Base-by-base conservation (phyloP, 2,888 invertebrate species). In the Brachypterus glaber region DNA sequence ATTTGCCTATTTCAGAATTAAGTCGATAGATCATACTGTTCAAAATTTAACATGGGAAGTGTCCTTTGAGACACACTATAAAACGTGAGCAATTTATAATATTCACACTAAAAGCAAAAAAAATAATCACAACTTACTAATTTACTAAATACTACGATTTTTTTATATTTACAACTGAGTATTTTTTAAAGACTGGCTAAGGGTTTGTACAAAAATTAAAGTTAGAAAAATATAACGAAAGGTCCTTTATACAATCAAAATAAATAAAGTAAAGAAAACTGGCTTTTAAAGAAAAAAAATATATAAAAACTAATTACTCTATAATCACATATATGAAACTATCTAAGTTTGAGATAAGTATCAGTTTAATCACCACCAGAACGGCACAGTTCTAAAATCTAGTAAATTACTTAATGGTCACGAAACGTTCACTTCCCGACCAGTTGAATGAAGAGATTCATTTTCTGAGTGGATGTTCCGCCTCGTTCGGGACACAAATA, bases 401-500 rank as follows among this genome's bases (percentile, higher is more conserved):
- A 61, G 47, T 40, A 57, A 48, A 44, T 58, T 55, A 43, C 50
- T 57, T 51, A 59, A 51, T 45, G 62, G 65, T 66, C 65, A 65
- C 65, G 65, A 65, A 36, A 54, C 54, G 36, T 61, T 59, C 31
- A 52, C 46, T 40, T 53, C 52, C 51, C 56, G 59, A 43, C 50
- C 67, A 63, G 48, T 68, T 60, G 3, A 64, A 49, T 75, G 75
- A 15, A 74, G 59, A 40, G 67, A 64, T 46, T 79, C 79, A 49
- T 78, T 76, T 53, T 82, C 82, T 41, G 79, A 77, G 63, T 87
- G 87, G 33, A 78, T 71, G 58, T 85, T 86, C 43, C 87, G 73
- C 48, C 81, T 79, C 46, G 84, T 82, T 50, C 81, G 72, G 8
- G 86, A 84, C 43, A 82, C 77, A 65, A 87, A 88, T 32, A 82